Percentiles rank a stretch among this genome's conserved stretches.
Evolutionary conservation across 2,888 invertebrate genomes (phyloP).

Genomic region (Aspidiotus rigidus): DNA sequence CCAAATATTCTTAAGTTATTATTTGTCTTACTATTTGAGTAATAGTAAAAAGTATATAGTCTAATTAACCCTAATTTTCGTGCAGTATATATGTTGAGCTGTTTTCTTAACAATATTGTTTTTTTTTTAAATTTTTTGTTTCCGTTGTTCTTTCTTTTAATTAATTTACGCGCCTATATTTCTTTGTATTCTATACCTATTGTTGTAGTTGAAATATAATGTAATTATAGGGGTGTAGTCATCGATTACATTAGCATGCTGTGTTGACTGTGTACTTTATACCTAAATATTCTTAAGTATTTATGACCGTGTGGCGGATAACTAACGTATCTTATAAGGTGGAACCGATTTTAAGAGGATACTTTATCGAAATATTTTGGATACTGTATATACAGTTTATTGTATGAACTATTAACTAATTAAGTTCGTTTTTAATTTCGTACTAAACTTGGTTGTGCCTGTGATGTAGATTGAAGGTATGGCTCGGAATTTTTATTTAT

Average conservation of each 20-base stretch:
- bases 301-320: conserved; percentile 16
- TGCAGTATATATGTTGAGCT: conserved; percentile 14
- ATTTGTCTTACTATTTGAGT: conserved; percentile 11
- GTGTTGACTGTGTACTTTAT: conserved; percentile 13
- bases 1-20: background rate
- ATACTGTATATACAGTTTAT: background rate
- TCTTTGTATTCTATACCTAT: conserved; percentile 17
- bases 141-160: conserved; percentile 6
- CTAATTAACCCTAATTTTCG: background rate
- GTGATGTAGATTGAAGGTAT: background rate
- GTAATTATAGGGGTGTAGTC: background rate
- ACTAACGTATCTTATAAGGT: background rate
- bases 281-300: conserved; percentile 2
- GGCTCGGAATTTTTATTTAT: background rate
- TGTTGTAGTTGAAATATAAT: conserved; percentile 15
- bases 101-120: conserved; percentile 21
- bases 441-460: background rate
- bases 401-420: background rate
- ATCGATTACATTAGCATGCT: conserved; percentile 10
- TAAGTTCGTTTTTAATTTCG: background rate
- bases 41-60: conserved; percentile 15
- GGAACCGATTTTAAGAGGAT: background rate
- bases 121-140: conserved; percentile 15
- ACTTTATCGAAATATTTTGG: background rate
- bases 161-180: conserved; percentile 13